phyloP scores from a whole-genome alignment of 2,888 invertebrate genomes.

The Germaria angustata region DNA sequence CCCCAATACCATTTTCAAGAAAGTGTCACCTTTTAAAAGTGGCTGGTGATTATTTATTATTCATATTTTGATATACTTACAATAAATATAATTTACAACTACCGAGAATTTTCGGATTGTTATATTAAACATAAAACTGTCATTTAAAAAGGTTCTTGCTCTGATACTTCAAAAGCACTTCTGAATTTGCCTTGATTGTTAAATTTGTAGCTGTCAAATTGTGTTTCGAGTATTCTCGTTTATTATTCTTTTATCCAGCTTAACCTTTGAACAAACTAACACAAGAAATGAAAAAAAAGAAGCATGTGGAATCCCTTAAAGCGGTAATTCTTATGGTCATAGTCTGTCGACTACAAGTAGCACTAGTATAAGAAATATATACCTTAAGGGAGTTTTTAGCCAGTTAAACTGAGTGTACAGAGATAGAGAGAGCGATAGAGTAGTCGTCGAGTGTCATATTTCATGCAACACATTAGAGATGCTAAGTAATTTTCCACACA shows the following conservation, averaged over 20 bases:
- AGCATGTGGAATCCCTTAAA: conserved; percentile 18
- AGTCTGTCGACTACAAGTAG: conserved; percentile 17
- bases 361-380: conserved; percentile 46
- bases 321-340: conserved; percentile 39
- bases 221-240: no score
- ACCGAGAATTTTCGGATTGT: no score
- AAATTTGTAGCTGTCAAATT: no score
- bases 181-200: no score
- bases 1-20: no score
- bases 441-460: conserved; percentile 61
- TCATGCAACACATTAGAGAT: conserved; percentile 62
- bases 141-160: no score
- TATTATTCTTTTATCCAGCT: conserved; percentile 33
- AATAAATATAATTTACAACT: no score
- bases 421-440: conserved; percentile 11
- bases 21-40: no score
- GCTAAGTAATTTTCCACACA: conserved; percentile 55
- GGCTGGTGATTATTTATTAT: no score
- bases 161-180: no score
- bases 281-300: conserved; percentile 18
- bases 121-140: no score
- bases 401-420: conserved; percentile 34
- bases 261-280: conserved; percentile 36
- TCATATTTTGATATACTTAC: no score
- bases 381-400: conserved; percentile 58